Evolutionary conservation across 2,888 invertebrate species (phyloP).

Genomic region (Micoletzkya japonica): DNA sequence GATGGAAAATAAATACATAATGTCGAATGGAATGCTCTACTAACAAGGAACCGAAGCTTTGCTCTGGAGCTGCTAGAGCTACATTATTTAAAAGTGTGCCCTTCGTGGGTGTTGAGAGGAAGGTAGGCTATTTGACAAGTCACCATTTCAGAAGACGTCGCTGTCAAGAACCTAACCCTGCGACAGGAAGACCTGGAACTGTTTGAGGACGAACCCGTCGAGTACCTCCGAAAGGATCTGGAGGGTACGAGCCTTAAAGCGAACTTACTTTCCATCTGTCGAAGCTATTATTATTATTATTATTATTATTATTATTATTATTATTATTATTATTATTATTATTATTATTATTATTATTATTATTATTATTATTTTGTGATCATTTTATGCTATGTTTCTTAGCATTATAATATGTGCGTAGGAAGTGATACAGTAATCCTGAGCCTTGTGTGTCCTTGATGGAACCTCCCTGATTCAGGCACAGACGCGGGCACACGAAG

Average conservation of each 20-base stretch:
- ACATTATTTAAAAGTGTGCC: no score
- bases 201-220: constrained; percentile 97
- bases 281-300: no score
- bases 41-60: no score
- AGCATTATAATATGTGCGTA: background rate
- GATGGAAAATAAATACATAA: no score
- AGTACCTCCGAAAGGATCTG: constrained; percentile 91
- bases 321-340: no score
- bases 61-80: no score
- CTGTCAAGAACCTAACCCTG: constrained; percentile 96
- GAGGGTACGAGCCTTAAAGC: constrained; percentile 83
- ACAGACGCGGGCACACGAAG: constrained; percentile 90
- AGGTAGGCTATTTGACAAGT: constrained; percentile 18
- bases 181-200: constrained; percentile 90
- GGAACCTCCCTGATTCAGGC: constrained; percentile 27
- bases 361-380: background rate
- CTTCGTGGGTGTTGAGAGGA: background rate
- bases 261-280: no score
- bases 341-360: background rate
- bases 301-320: no score
- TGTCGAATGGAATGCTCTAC: no score
- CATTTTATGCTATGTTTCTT: background rate
- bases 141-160: constrained; percentile 83
- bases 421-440: background rate
- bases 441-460: background rate